These are phyloP conservation scores for Todiramphus saurophagus DNA, from an alignment of 2,113 vertebrate genomes.

Conservation along the genomic window DNA sequence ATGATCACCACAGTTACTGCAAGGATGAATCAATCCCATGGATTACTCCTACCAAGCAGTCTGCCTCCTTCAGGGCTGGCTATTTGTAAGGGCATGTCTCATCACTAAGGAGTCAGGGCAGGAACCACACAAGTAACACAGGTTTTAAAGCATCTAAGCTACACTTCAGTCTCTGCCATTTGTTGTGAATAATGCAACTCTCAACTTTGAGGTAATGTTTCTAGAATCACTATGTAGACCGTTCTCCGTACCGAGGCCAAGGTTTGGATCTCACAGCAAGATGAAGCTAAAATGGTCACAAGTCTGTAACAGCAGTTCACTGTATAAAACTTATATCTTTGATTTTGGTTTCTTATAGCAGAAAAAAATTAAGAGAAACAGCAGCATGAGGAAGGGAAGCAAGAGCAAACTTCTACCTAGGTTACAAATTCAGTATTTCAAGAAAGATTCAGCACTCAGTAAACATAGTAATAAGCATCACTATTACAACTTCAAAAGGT, in stretches of 20 bases:
- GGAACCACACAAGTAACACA: background rate
- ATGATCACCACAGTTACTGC: background rate
- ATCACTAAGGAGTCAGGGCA: background rate
- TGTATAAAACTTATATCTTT: background rate
- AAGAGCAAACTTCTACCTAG: background rate
- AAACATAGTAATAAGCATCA: background rate
- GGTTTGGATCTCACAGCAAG: background rate
- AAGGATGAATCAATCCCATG: background rate
- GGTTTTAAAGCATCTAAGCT: background rate
- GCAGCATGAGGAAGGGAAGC: background rate
- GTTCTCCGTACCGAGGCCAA: background rate
- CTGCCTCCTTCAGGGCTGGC: background rate
- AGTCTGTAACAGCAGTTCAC: background rate
- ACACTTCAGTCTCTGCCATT: background rate
- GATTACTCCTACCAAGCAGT: background rate
- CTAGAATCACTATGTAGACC: background rate
- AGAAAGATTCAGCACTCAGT: background rate
- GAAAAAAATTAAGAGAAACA: background rate
- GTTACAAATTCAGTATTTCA: background rate
- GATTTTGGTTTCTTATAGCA: background rate
- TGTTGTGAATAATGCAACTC: background rate
- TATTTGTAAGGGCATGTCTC: background rate
- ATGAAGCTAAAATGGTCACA: background rate
- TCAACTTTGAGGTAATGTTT: background rate
- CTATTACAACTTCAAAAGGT: background rate